Evolutionary conservation across 2,797 vertebrate species (phyloP).

Genomic region (Lacerta bilineata): DNA sequence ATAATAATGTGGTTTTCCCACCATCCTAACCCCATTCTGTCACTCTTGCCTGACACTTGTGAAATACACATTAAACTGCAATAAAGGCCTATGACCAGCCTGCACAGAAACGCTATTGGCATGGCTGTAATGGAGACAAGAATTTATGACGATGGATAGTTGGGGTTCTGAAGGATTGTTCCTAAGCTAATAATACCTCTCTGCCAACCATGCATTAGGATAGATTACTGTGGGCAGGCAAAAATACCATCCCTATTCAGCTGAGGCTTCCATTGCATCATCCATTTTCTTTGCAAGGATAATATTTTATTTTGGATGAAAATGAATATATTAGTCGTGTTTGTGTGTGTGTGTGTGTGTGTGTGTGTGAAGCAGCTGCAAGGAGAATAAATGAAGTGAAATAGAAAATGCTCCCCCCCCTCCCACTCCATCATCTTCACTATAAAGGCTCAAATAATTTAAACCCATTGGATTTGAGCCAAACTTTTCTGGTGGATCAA

Average conservation of each 20-base stretch:
- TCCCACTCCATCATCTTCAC: background rate
- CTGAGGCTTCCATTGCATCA: background rate
- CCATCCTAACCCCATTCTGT: constrained; percentile 88
- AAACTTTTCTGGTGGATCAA: constrained; percentile 8
- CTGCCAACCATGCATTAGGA: constrained; percentile 34
- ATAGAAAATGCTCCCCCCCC: constrained; percentile 18
- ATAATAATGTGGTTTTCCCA: constrained; percentile 71
- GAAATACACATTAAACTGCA: constrained; percentile 79
- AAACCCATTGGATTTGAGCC: constrained; percentile 31
- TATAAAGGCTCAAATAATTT: background rate
- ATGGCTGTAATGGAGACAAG: constrained; percentile 81
- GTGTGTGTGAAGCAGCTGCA: constrained; percentile 26
- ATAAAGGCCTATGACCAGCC: constrained; percentile 84
- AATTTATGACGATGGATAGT: constrained; percentile 81
- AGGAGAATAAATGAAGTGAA: constrained; percentile 49
- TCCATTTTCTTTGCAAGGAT: constrained; percentile 20
- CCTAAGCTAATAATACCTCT: constrained; percentile 74
- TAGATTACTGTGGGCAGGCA: constrained; percentile 38
- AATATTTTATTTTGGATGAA: constrained; percentile 63
- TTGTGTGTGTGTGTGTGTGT: constrained; percentile 19
- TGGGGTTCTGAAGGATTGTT: constrained; percentile 76
- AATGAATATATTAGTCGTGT: constrained; percentile 49
- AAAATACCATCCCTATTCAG: constrained; percentile 48
- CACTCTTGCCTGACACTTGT: constrained; percentile 76
- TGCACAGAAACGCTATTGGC: constrained; percentile 83